Evolutionary conservation across 2,797 vertebrate species (phyloP).

Genomic region (Thunnus albacares): DNA sequence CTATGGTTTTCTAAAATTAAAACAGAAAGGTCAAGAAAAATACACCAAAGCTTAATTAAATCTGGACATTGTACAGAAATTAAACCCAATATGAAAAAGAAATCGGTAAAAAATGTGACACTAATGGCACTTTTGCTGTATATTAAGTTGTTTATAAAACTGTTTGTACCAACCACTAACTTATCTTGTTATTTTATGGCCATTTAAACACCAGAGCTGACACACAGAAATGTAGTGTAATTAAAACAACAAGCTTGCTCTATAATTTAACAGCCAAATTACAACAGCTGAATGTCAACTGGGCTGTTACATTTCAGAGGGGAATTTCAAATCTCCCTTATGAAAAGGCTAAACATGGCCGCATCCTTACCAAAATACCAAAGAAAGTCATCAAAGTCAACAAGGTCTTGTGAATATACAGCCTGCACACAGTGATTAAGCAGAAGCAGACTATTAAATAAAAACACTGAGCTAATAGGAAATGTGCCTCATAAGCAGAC

Average conservation of each 20-base stretch:
- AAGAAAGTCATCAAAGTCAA: constrained; percentile 57
- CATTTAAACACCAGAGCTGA: constrained; percentile 48
- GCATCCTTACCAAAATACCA: constrained; percentile 37
- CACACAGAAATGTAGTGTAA: constrained; percentile 40
- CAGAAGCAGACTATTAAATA: constrained; percentile 35
- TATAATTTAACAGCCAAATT: constrained; percentile 54
- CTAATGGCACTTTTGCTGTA: constrained; percentile 13
- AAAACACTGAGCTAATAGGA: constrained; percentile 22
- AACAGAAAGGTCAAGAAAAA: neutral
- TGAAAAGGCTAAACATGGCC: constrained; percentile 37
- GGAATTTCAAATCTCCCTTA: constrained; percentile 20
- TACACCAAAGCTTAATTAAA: neutral
- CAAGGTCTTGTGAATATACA: constrained; percentile 23
- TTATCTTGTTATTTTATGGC: constrained; percentile 34
- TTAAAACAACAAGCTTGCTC: constrained; percentile 47
- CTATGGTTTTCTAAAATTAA: neutral
- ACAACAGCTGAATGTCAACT: constrained; percentile 56
- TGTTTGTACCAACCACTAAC: constrained; percentile 5
- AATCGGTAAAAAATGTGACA: neutral
- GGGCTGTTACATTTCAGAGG: constrained; percentile 24
- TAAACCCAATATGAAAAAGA: neutral
- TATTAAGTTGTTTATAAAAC: constrained; percentile 31
- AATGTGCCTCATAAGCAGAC: constrained; percentile 67
- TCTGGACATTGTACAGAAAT: neutral
- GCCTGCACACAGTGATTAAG: constrained; percentile 40